These are phyloP conservation scores for Drosophila anomalata DNA, from an alignment of 2,888 invertebrate genomes.

Conservation along the genomic window DNA sequence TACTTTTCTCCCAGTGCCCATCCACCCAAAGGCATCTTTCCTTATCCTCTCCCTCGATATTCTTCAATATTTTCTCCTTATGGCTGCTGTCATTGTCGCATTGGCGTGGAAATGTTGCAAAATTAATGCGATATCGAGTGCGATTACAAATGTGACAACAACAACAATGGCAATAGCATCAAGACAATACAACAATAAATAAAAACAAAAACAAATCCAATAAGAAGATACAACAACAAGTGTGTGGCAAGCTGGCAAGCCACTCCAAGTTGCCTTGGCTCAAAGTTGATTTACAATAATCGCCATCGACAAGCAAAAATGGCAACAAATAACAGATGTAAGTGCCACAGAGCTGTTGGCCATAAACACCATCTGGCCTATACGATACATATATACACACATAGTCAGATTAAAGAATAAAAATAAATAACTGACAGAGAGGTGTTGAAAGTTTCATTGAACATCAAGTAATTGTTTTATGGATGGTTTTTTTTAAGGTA, in stretches of 20 bases:
- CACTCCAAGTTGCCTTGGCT: constrained; percentile 26
- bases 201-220: constrained; percentile 12
- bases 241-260: constrained; percentile 16
- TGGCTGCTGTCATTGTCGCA: constrained; percentile 40
- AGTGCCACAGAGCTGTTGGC: constrained; percentile 22
- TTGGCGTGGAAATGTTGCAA: constrained; percentile 58
- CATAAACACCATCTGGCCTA: constrained; percentile 24
- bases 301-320: constrained; percentile 52
- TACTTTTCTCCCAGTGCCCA: background rate
- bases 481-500: background rate
- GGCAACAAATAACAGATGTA: constrained; percentile 33
- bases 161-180: constrained; percentile 1
- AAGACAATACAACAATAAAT: background rate
- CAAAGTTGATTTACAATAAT: constrained; percentile 65
- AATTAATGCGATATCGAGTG: constrained; percentile 60
- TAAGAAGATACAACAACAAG: constrained; percentile 23
- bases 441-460: background rate
- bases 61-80: constrained; percentile 16
- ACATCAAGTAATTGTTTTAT: background rate
- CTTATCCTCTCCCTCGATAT: background rate
- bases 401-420: background rate
- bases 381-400: constrained; percentile 20
- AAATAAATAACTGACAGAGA: background rate
- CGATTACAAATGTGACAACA: constrained; percentile 38
- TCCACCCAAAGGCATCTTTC: background rate